Evolutionary conservation across 2,113 vertebrate genomes (phyloP), one percentile per base, ranked within the genome.

Genomic region (Prochilodus magdalenae): DNA sequence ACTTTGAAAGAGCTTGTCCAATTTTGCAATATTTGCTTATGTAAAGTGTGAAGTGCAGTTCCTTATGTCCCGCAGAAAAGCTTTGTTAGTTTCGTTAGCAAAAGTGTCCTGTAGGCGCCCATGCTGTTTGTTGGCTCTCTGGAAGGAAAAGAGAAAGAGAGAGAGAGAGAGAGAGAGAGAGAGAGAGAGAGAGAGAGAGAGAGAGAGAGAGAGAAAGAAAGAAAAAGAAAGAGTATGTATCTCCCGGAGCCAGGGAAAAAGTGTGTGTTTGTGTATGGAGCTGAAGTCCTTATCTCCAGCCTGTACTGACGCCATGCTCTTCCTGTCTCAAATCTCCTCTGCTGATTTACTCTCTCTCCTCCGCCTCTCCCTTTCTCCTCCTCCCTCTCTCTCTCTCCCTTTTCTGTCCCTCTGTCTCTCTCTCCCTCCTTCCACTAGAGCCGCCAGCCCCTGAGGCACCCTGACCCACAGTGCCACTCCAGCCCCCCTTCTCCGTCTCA

Each of bases 301-400:
- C 86, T 86, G 87, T 89, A 88, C 94, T 90, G 94, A 94, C 95
- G 94, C 95, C 94, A 90, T 86, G 90, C 91, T 93, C 92, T 96
- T 96, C 95, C 95, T 96, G 95, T 96, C 95, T 95, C 94, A 94
- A 93, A 94, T 95, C 93, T 93, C 90, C 76, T 91, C 91, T 94
- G 91, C 92, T 88, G 89, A 92, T 94, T 94, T 94, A 83, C 93
- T 90, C 93, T 92, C 90, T 83, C 33, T 13, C 82, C 83, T 88
- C 86, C 67, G n/a, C 87, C 84, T 76, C 91, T 90, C 88, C 88
- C 84, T 83, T 44, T 73, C 77, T 75, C 7, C 80, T 85, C 55
- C 30, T 66, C 80, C 60, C 59, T 79, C 44, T 53, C 5, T 72
- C 27, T 66, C 66, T 77, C 49, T 70, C 44, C 44, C 59, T 77